Conservation (phyloP, 2,113 vertebrate genomes). For the Rhabdomys dilectus region DNA sequence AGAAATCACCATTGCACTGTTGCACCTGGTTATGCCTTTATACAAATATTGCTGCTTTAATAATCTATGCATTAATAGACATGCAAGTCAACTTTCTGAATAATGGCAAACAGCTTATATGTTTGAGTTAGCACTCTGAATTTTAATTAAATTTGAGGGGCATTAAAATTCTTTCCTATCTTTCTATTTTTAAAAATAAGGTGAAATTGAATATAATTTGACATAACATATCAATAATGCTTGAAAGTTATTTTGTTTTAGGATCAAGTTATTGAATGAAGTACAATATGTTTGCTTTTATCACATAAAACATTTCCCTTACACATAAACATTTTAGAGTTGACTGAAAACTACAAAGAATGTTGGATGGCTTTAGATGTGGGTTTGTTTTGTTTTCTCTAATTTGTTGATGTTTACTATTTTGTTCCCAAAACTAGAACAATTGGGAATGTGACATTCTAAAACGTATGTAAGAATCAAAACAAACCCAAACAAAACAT, state of each 20-base stretch:
- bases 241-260: neutral
- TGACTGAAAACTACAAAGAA: neutral
- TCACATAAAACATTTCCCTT: neutral
- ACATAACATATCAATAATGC: neutral
- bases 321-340: neutral
- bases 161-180: neutral
- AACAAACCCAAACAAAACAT: neutral
- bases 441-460: neutral
- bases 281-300: neutral
- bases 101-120: neutral
- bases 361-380: neutral
- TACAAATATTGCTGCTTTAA: neutral
- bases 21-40: neutral
- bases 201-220: neutral
- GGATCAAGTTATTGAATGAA: neutral
- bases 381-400: neutral
- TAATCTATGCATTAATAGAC: neutral
- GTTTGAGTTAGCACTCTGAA: neutral
- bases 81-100: neutral
- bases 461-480: neutral
- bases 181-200: neutral
- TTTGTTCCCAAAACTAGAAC: slow-evolving; percentile 27
- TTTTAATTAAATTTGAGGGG: neutral
- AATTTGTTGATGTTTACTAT: slow-evolving; percentile 1
- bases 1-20: neutral